Conservation (phyloP, 1,140 invertebrate genomes). For the Macrobrachium rosenbergii region DNA sequence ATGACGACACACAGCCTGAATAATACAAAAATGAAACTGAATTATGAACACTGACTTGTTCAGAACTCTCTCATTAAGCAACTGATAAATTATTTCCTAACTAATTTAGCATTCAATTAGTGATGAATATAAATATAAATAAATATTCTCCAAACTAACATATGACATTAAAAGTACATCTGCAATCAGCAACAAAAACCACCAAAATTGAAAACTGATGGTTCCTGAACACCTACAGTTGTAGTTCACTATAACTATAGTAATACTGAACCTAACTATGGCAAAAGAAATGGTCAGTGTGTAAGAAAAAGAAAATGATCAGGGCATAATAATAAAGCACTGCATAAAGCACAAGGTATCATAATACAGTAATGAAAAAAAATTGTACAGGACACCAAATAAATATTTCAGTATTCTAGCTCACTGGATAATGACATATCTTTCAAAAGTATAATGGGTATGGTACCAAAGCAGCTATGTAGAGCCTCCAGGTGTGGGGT, state of each 20-base stretch:
- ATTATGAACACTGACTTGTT: not conserved
- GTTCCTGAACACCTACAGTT: no score
- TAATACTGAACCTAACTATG: no score
- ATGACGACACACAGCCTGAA: conserved; percentile 53
- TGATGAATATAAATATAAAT: no score
- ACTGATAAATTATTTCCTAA: not conserved
- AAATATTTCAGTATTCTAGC: not conserved
- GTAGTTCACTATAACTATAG: no score
- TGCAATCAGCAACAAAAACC: no score
- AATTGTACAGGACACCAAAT: not conserved
- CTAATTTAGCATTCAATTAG: no score
- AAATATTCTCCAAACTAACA: no score
- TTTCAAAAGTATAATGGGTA: not conserved
- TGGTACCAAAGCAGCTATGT: conserved; percentile 45
- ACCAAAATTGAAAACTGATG: no score
- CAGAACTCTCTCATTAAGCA: not conserved
- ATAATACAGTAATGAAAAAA: no score
- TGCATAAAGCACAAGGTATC: no score
- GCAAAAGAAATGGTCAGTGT: not conserved
- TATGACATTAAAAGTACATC: no score
- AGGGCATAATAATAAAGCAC: no score
- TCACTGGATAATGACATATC: not conserved
- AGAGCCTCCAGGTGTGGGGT: conserved; percentile 54
- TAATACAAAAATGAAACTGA: not conserved
- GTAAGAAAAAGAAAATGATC: not conserved